Evolutionary conservation across 30 jellyfish, hydroid and myxozoan genomes (phyloP), one percentile per base, ranked within the genome.

Genomic region (Catostylus mosaicus): DNA sequence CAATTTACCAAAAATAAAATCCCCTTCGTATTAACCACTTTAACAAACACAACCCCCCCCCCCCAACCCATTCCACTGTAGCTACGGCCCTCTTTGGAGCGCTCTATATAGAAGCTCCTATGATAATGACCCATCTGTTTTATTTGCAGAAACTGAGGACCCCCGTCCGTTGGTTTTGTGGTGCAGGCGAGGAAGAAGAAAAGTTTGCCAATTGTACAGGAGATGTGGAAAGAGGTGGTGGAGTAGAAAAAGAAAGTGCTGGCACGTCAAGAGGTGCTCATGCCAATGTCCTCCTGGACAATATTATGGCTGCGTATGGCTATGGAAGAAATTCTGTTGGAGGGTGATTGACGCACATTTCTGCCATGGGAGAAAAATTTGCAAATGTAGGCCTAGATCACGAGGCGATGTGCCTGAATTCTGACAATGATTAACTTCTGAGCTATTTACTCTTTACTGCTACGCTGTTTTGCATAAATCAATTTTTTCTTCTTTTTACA

Each of bases 131-230:
- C 54, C 16, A 43, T 43, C 14, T 16, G 54, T 43, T 43, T 29
- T 29, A 10, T n/a, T 23, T n/a, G 26, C 52, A 66, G 78, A 6
- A 22, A 34, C 22, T 6, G 9, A 22, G 1, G 78, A 66, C 29
- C 78, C 78, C 3, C 78, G 78, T 18, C 78, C 78, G 29, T 27
- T 66, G 30, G 32, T 32, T 1, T 34, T 37, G 59, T 66, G 78
- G 78, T 66, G 78, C 57, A 30, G 78, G 19, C 56, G 78, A 8
- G 78, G 78, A 7, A 30, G 52, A 34, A 24, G 59, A 3, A 66
- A 43, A 34, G 78, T 66, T 30, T 66, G 78, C 57, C 54, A 57
- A 2, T 32, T 27, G 19, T 37, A 30, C 54, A 8, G 30, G 56
- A 66, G 30, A 27, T 66, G 78, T 20, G 22, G 56, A 8, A 30